Evolutionary conservation across 2,797 vertebrate genomes (phyloP).

Genomic region (Philypnodon macrostomus): DNA sequence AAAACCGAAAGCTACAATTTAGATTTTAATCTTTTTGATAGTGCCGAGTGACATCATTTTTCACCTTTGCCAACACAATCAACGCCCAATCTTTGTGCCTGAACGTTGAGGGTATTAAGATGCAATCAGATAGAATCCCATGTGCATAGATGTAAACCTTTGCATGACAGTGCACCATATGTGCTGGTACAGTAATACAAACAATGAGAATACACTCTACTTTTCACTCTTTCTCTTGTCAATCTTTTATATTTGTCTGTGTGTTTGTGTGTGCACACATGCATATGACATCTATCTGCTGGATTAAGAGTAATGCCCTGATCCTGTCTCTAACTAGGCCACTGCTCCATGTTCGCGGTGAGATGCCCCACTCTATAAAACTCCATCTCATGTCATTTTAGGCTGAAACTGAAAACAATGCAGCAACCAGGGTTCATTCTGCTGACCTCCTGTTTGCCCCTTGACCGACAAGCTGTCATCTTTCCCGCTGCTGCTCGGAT

Average conservation of each 20-base stretch:
- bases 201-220: slow-evolving; percentile 2
- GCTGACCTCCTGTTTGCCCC: slow-evolving; percentile 44
- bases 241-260: slow-evolving; percentile 31
- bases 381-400: slow-evolving; percentile 40
- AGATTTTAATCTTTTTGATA: slow-evolving; percentile 9
- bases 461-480: slow-evolving; percentile 41
- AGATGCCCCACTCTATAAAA: slow-evolving; percentile 38
- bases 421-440: slow-evolving; percentile 33
- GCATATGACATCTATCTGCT: slow-evolving; percentile 67
- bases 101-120: slow-evolving; percentile 35
- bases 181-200: slow-evolving; percentile 32
- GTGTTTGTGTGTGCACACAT: slow-evolving; percentile 41
- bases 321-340: slow-evolving; percentile 72
- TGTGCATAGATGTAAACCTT: slow-evolving; percentile 38
- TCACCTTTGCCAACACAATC: slow-evolving; percentile 8
- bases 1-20: slow-evolving; percentile 7
- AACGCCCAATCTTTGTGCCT: not conserved
- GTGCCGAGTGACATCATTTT: not conserved
- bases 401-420: slow-evolving; percentile 25
- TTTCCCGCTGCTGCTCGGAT: slow-evolving; percentile 15
- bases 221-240: slow-evolving; percentile 17
- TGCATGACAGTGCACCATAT: slow-evolving; percentile 52
- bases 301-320: slow-evolving; percentile 76
- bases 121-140: slow-evolving; percentile 38
- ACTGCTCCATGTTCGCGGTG: slow-evolving; percentile 50